A percentile compares a stretch with the other conserved stretches of the same genome.
Conservation (phyloP, 2,888 invertebrate genomes). For the Caenorhabditis panamensis region DNA sequence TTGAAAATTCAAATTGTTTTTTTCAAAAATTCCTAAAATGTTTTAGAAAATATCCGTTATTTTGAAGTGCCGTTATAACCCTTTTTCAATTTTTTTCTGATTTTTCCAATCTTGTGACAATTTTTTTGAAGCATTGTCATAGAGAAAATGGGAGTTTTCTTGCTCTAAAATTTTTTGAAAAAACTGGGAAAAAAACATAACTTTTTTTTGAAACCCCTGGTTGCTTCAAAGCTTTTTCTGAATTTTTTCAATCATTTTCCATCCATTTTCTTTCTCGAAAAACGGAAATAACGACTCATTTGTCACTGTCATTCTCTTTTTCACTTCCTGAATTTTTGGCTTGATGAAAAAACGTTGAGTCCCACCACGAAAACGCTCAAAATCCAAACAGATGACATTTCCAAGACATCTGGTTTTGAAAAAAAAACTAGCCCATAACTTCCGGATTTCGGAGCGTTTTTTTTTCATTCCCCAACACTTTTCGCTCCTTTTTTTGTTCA, state of each 20-base stretch:
- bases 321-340: too few species aligned
- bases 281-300: not conserved
- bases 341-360: too few species aligned
- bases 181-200: not conserved
- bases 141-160: too few species aligned
- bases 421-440: not conserved
- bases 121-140: too few species aligned
- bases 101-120: too few species aligned
- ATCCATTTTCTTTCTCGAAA: too few species aligned
- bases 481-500: not conserved
- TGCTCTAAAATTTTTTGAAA: not conserved
- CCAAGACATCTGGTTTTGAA: too few species aligned
- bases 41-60: too few species aligned
- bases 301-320: not conserved
- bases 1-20: not conserved
- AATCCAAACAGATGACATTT: not conserved
- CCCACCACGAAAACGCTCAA: not conserved
- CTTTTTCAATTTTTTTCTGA: not conserved
- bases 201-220: too few species aligned
- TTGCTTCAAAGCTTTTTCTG: too few species aligned
- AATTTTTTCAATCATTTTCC: slow-evolving; percentile 10
- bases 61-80: too few species aligned
- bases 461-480: not conserved
- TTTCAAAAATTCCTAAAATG: not conserved
- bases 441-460: not conserved